phyloP scores from a whole-genome alignment of 2,888 invertebrate genomes.

The Acrobasis repandana region DNA sequence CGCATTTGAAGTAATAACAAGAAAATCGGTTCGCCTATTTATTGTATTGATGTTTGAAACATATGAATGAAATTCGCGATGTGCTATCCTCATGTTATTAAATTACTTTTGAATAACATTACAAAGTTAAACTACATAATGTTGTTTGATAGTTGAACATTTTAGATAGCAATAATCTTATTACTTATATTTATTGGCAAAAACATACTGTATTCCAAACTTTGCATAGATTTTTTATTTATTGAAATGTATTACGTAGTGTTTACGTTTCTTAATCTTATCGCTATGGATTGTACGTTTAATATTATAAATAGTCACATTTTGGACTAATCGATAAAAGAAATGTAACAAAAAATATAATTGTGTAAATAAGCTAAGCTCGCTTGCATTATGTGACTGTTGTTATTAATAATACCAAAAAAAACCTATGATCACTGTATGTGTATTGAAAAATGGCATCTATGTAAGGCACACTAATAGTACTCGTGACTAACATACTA shows the following conservation, averaged over 20 bases:
- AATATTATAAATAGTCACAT: slow-evolving; percentile 41
- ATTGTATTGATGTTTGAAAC: neutral
- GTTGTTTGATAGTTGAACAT: slow-evolving; percentile 44
- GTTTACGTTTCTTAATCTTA: slow-evolving; percentile 40
- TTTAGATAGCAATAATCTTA: slow-evolving; percentile 51
- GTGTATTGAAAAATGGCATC: slow-evolving; percentile 66
- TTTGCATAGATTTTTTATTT: slow-evolving; percentile 39
- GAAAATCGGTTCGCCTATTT: neutral
- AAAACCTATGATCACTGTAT: slow-evolving; percentile 58
- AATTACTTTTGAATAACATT: neutral
- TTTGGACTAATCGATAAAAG: slow-evolving; percentile 35
- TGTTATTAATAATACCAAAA: slow-evolving; percentile 69
- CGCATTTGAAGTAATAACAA: no score
- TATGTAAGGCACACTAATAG: slow-evolving; percentile 71
- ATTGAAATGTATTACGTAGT: slow-evolving; percentile 40
- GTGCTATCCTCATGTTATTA: slow-evolving; percentile 1
- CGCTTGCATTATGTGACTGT: slow-evolving; percentile 81
- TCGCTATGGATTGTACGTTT: slow-evolving; percentile 42
- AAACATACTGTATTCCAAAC: slow-evolving; percentile 60
- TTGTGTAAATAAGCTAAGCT: slow-evolving; percentile 78
- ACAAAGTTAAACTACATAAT: neutral
- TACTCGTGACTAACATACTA: slow-evolving; percentile 78
- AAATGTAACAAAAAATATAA: slow-evolving; percentile 46
- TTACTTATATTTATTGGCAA: slow-evolving; percentile 74
- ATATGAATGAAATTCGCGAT: neutral